A percentile compares a stretch with the other conserved stretches of the same genome.
phyloP scores from a whole-genome alignment of 2,888 invertebrate genomes.

The Bursaphelenchus okinawaensis region DNA sequence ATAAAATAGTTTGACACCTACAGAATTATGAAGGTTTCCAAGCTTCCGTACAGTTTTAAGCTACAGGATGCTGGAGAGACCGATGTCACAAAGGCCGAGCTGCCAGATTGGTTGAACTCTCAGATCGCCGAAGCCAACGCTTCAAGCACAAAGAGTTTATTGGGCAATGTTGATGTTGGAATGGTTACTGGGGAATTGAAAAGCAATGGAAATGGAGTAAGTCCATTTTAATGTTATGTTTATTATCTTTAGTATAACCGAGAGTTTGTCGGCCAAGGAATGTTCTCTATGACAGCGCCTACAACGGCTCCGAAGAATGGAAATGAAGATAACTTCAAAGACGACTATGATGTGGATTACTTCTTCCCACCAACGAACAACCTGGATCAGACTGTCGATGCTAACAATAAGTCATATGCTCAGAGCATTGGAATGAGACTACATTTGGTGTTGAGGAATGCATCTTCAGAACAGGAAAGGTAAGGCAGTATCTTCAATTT shows the following conservation, averaged over 20 bases:
- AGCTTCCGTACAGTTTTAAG: too few species aligned
- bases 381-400: not conserved
- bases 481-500: too few species aligned
- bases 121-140: not conserved
- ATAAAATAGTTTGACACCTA: not conserved
- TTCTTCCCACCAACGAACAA: not conserved
- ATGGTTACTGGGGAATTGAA: not conserved
- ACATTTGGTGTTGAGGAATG: not conserved
- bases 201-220: too few species aligned
- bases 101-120: constrained; percentile 16
- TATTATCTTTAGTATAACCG: too few species aligned
- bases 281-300: too few species aligned
- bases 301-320: not conserved
- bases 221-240: too few species aligned
- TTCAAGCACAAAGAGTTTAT: not conserved
- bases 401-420: not conserved
- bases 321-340: not conserved
- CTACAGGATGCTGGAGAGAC: not conserved
- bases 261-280: too few species aligned
- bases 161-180: not conserved
- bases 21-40: not conserved
- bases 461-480: not conserved
- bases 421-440: not conserved
- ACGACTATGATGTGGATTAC: not conserved
- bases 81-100: constrained; percentile 4